phyloP scores from a whole-genome alignment of 2,888 invertebrate species.

The Apomyelois bistriatella region DNA sequence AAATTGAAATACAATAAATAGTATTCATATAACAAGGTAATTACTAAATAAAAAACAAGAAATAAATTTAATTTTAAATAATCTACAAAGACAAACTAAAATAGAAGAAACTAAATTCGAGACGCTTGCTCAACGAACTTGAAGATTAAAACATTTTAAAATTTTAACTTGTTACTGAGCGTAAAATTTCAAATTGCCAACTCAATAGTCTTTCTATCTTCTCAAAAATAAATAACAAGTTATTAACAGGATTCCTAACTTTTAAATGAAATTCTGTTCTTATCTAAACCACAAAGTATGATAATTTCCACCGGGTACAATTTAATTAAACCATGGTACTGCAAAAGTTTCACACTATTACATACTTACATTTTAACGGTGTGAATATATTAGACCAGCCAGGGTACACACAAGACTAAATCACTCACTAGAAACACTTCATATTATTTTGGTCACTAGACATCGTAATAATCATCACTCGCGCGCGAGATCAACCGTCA shows the following conservation, averaged over 20 bases:
- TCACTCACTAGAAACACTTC: slow-evolving; percentile 53
- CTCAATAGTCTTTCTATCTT: slow-evolving; percentile 9
- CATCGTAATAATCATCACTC: slow-evolving; percentile 60
- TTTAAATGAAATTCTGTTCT: slow-evolving; percentile 24
- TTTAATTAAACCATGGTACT: slow-evolving; percentile 20
- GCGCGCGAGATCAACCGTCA: slow-evolving; percentile 37
- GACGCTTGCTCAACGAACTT: not conserved
- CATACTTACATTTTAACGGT: slow-evolving; percentile 45
- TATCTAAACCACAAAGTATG: slow-evolving; percentile 20
- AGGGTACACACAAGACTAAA: slow-evolving; percentile 33
- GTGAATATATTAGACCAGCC: slow-evolving; percentile 23
- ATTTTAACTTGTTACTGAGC: not conserved
- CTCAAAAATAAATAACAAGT: slow-evolving; percentile 14
- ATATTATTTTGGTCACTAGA: slow-evolving; percentile 47
- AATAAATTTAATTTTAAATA: too few relatives aligned
- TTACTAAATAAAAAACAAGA: too few relatives aligned
- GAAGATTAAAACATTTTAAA: not conserved
- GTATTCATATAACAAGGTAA: too few relatives aligned
- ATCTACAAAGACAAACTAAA: too few relatives aligned
- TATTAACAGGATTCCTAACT: slow-evolving; percentile 20
- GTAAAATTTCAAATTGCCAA: slow-evolving; percentile 9
- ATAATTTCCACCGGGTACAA: slow-evolving; percentile 20
- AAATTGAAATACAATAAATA: too few relatives aligned
- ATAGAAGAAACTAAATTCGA: not conserved
- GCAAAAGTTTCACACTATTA: slow-evolving; percentile 6